phyloP scores from a whole-genome alignment of 2,888 invertebrate genomes.

The Leptopilina myrica region DNA sequence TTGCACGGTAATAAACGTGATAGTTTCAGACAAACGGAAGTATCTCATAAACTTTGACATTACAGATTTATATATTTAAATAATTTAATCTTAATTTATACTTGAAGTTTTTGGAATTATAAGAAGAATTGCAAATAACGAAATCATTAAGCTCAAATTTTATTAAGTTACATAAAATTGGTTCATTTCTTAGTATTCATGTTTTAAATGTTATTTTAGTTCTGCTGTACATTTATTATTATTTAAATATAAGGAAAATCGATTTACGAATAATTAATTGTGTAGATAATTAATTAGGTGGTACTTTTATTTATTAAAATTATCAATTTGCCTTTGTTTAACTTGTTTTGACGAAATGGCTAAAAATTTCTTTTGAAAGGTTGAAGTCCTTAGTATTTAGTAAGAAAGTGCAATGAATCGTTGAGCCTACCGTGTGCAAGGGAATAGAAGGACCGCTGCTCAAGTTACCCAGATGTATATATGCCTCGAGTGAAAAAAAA shows the following conservation, averaged over 20 bases:
- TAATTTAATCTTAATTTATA: constrained; percentile 1
- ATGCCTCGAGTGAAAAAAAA: constrained; percentile 39
- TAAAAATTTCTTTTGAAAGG: background rate
- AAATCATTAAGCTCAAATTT: no score
- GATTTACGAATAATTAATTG: no score
- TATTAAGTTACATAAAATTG: no score
- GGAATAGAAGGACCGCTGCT: constrained; percentile 32
- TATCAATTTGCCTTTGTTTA: no score
- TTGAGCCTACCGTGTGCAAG: background rate
- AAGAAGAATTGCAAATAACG: no score
- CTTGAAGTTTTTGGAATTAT: no score
- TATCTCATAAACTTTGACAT: constrained; percentile 25
- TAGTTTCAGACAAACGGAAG: constrained; percentile 33
- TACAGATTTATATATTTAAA: constrained; percentile 1
- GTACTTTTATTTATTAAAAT: no score
- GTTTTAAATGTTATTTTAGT: no score
- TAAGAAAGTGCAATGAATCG: constrained; percentile 28
- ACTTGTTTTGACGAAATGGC: background rate
- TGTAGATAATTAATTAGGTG: no score
- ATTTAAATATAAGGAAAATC: no score
- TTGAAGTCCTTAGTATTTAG: constrained; percentile 16
- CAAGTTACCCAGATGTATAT: constrained; percentile 31
- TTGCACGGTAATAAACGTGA: constrained; percentile 19
- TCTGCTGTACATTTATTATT: no score
- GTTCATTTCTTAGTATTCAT: no score